Evolutionary conservation across 2,113 vertebrate species (phyloP).

Genomic region (Gorsachius goisagi): DNA sequence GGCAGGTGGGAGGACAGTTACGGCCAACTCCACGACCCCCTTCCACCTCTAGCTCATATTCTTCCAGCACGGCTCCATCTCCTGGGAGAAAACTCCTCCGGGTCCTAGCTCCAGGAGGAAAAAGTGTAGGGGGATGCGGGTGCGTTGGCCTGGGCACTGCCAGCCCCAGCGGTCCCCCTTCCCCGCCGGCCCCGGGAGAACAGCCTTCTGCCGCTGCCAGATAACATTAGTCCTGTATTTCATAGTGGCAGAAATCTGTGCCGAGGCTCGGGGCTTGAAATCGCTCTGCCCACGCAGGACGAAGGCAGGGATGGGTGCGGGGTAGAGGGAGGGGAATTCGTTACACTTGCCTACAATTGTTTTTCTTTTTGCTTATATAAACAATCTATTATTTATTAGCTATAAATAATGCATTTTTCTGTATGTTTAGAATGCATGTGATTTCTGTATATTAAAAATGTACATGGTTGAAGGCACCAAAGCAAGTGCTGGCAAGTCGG

Average conservation of each 20-base stretch:
- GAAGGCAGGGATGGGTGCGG: background rate
- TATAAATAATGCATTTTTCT: constrained; percentile 71
- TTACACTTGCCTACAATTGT: constrained; percentile 62
- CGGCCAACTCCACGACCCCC: background rate
- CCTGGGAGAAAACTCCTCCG: background rate
- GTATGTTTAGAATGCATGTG: constrained; percentile 68
- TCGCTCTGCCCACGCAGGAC: background rate
- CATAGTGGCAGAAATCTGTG: constrained; percentile 58
- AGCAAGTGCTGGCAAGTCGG: background rate
- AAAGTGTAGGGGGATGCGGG: background rate
- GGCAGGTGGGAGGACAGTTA: background rate
- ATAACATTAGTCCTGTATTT: constrained; percentile 54
- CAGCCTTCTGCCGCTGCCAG: constrained; percentile 62
- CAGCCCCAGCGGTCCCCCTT: background rate
- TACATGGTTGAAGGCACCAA: constrained; percentile 51
- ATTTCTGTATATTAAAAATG: constrained; percentile 65
- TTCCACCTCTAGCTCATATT: background rate
- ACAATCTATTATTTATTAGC: constrained; percentile 69
- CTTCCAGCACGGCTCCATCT: background rate
- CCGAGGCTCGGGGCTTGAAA: constrained; percentile 51
- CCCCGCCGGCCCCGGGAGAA: background rate
- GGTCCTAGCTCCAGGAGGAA: background rate
- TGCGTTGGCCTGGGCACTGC: background rate
- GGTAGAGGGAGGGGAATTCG: constrained; percentile 29
- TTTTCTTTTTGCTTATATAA: constrained; percentile 66